Base-by-base conservation (phyloP, 2,113 vertebrate species). In the Istiophorus platypterus region DNA sequence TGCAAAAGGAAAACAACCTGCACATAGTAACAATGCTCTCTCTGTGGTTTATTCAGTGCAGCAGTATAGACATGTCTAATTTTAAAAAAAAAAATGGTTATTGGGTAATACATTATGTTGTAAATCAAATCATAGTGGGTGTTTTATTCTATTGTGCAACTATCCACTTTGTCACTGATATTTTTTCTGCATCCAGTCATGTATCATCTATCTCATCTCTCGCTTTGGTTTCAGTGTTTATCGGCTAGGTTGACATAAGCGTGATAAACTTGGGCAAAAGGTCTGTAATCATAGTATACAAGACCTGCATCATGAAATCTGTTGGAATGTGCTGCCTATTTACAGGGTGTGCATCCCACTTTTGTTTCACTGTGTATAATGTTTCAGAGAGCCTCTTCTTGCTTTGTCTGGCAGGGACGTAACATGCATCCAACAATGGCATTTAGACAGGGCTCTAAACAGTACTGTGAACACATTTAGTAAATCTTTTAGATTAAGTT, bases 261-360 rank as follows among this genome's bases (percentile, higher is more conserved):
- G 67, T 62, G 45, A 84, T 79, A 58, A 68, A 63, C 31, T 70
- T 65, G n/a, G 12, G 64, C 69, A 71, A 45, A 77, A 45, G 72
- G 62, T 81, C 90, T 91, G 64, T 90, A 91, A 92, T 92, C 59
- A 82, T 64, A 85, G 62, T 86, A 84, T 31, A 82, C 54, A 51
- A 84, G 47, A 81, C 27, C 49, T 57, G 47, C 20, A 39, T 85
- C 72, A 76, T 82, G 82, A 84, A 75, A 91, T 90, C 87, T 84
- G 62, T 71, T 70, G 74, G 71, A 83, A 77, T 81, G 63, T 67
- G 78, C 37, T 42, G 82, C 45, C 69, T 56, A 78, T 88, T 76
- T 80, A 78, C 31, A n/a, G 65, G 34, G 15, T 8, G 31, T 67
- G 31, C 75, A 85, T 73, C 41, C 69, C 70, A n/a, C 79, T 91